Conservation (phyloP, 2,113 vertebrate species). For the Micronycteris hirsuta region DNA sequence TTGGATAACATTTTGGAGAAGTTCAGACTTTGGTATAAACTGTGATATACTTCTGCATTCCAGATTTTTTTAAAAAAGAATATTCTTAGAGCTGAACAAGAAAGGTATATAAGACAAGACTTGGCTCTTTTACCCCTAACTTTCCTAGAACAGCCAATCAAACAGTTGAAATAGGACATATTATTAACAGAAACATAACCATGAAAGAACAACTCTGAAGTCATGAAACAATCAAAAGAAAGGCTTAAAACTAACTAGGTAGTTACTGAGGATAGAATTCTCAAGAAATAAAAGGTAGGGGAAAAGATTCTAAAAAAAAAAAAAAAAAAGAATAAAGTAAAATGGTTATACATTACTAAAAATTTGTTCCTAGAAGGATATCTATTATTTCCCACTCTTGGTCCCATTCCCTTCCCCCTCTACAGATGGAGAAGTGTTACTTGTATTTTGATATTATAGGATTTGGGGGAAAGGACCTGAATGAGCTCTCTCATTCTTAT, state of each 20-base stretch:
- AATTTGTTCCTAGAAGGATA: neutral
- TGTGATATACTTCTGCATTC: neutral
- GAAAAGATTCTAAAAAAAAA: neutral
- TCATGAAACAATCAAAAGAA: neutral
- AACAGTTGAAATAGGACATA: neutral
- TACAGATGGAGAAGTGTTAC: neutral
- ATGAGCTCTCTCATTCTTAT: neutral
- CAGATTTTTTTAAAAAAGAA: neutral
- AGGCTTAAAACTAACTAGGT: neutral
- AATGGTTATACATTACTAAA: neutral
- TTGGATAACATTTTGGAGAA: neutral
- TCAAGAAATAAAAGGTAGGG: slow-evolving; percentile 7
- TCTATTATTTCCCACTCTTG: neutral
- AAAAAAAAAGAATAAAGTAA: slow-evolving; percentile 9
- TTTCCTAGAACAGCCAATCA: neutral
- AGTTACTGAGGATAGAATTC: slow-evolving; percentile 9
- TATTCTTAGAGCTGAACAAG: neutral
- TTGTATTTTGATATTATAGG: neutral
- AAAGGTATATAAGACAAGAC: slow-evolving; percentile 34
- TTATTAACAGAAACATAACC: neutral
- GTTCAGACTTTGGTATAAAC: slow-evolving; percentile 8
- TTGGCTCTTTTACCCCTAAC: neutral
- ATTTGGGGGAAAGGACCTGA: neutral
- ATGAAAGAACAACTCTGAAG: slow-evolving; percentile 1
- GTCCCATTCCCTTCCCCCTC: neutral